These are phyloP conservation scores for Passerculus sandwichensis DNA, from an alignment of 2,797 vertebrate species.

Conservation along the genomic window DNA sequence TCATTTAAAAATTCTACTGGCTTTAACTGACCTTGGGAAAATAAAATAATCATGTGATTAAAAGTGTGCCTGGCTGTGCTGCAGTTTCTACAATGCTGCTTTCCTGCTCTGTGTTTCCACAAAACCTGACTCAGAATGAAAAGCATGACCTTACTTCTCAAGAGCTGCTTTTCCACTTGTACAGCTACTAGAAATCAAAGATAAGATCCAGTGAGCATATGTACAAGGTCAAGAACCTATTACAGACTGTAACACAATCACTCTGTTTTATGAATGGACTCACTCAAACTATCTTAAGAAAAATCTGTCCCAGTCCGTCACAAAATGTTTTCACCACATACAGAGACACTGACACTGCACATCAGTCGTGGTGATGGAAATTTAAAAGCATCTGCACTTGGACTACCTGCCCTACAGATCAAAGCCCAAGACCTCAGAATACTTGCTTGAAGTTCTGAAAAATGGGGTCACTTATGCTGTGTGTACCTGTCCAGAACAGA, in stretches of 20 bases:
- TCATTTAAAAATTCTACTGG: background rate
- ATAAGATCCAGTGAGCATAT: background rate
- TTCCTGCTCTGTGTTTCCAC: background rate
- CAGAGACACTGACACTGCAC: background rate
- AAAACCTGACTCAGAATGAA: background rate
- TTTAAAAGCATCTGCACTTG: background rate
- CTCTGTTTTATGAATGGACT: slow-evolving; percentile 11
- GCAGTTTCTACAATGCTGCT: background rate
- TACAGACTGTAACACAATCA: background rate
- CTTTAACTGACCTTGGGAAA: background rate
- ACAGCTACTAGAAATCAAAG: background rate
- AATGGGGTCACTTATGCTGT: background rate
- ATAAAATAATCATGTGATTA: background rate
- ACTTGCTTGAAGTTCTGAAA: background rate
- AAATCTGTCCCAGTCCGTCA: background rate
- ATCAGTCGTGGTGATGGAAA: background rate
- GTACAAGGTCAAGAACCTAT: background rate
- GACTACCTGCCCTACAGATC: background rate
- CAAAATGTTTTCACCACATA: background rate
- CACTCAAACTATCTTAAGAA: background rate
- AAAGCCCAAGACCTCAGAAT: background rate
- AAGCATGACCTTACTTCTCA: background rate
- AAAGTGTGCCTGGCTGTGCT: background rate
- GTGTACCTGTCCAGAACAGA: background rate
- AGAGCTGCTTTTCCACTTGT: background rate